Evolutionary conservation across 2,797 vertebrate genomes (phyloP).

Genomic region (Aldrovandia affinis): DNA sequence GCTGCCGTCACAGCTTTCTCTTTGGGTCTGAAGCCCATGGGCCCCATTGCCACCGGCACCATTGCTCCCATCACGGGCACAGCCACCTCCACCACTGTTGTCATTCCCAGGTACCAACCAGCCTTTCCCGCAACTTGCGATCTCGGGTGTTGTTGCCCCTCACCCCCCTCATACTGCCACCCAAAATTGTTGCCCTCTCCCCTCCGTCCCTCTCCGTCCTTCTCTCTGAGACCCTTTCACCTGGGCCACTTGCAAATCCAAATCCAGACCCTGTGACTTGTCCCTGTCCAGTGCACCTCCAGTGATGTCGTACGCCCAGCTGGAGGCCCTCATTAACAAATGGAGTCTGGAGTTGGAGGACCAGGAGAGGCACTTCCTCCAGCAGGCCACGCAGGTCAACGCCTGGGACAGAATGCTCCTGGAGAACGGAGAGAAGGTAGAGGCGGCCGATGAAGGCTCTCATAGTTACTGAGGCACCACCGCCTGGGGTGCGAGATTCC

Average conservation of each 20-base stretch:
- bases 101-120: slow-evolving; percentile 37
- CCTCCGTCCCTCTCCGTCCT: neutral
- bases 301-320: slow-evolving; percentile 90
- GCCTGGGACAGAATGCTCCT: slow-evolving; percentile 76
- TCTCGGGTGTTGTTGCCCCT: neutral
- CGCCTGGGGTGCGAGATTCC: neutral
- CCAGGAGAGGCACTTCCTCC: slow-evolving; percentile 94
- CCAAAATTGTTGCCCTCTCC: neutral
- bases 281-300: slow-evolving; percentile 64
- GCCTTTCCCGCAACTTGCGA: neutral
- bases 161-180: neutral
- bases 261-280: too few species aligned
- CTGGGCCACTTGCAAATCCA: too few species aligned
- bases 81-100: slow-evolving; percentile 31
- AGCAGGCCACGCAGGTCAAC: slow-evolving; percentile 90
- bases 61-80: slow-evolving; percentile 30
- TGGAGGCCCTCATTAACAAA: slow-evolving; percentile 87
- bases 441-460: neutral
- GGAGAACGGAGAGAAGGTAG: slow-evolving; percentile 76
- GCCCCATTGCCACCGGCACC: slow-evolving; percentile 22
- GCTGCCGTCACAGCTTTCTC: slow-evolving; percentile 61
- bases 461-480: neutral
- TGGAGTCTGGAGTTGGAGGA: slow-evolving; percentile 86
- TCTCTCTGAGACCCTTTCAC: neutral
- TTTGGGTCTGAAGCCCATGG: slow-evolving; percentile 66